These are phyloP conservation scores for Sympetrum striolatum DNA, from an alignment of 2,888 invertebrate species.

Conservation along the genomic window DNA sequence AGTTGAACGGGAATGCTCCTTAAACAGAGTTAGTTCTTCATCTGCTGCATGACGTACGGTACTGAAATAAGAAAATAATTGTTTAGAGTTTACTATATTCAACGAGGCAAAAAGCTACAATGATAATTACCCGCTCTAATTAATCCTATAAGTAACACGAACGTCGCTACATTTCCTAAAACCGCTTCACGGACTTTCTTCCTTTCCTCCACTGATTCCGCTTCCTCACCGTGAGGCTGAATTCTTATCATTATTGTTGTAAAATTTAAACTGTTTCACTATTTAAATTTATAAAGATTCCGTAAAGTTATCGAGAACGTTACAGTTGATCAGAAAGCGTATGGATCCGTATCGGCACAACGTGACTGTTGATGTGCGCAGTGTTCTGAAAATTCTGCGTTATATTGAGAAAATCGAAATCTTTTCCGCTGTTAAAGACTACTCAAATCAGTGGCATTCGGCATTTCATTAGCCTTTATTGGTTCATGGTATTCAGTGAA, in stretches of 20 bases:
- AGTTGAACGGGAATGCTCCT: no score
- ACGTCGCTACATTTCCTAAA: not conserved
- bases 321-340: no score
- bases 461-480: not conserved
- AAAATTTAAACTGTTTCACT: no score
- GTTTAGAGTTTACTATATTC: no score
- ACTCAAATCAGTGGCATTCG: not conserved
- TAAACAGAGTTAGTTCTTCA: not conserved
- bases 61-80: not conserved
- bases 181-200: conserved; percentile 26
- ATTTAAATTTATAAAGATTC: no score
- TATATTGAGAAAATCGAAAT: not conserved
- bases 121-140: not conserved
- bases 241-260: not conserved
- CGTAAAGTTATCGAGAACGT: no score
- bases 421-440: no score
- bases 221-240: not conserved
- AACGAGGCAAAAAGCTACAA: not conserved
- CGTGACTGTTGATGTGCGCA: not conserved
- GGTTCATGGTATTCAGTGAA: not conserved
- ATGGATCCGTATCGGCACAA: not conserved
- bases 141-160: not conserved
- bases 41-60: conserved; percentile 16
- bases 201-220: not conserved
- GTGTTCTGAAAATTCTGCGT: not conserved